These are phyloP conservation scores for Anguilla japonica DNA, from an alignment of 2,113 vertebrate genomes.

Conservation along the genomic window DNA sequence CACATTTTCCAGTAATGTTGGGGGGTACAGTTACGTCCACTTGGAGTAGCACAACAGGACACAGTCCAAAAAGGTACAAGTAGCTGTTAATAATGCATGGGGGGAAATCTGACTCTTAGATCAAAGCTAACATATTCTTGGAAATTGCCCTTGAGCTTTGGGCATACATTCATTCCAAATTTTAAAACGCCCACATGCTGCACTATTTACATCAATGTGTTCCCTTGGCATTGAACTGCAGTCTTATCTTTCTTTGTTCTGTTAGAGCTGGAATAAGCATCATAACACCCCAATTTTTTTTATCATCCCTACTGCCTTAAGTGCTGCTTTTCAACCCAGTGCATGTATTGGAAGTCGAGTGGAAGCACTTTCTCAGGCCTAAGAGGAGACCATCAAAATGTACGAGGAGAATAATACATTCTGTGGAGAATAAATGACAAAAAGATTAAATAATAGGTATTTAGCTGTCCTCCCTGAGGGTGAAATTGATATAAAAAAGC, in stretches of 20 bases:
- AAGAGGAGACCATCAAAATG: neutral
- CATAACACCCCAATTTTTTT: neutral
- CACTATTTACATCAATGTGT: neutral
- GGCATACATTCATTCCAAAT: neutral
- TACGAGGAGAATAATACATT: slow-evolving; percentile 1
- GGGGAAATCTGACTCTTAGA: neutral
- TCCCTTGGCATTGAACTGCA: neutral
- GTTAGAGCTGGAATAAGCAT: neutral
- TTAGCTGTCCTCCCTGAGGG: neutral
- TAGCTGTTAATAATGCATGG: neutral
- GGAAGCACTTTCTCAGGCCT: neutral
- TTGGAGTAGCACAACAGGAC: no score
- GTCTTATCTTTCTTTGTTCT: neutral
- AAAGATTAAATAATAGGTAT: neutral
- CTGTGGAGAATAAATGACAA: neutral
- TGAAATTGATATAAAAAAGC: neutral
- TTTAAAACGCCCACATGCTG: neutral
- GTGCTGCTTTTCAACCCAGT: neutral
- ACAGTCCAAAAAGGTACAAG: no score
- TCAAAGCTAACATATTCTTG: neutral
- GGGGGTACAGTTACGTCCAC: no score
- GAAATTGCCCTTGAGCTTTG: neutral
- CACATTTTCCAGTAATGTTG: no score
- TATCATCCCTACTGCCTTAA: no score
- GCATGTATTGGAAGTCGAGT: neutral